Conservation (phyloP, 2,113 vertebrate genomes). For the Willisornis vidua region DNA sequence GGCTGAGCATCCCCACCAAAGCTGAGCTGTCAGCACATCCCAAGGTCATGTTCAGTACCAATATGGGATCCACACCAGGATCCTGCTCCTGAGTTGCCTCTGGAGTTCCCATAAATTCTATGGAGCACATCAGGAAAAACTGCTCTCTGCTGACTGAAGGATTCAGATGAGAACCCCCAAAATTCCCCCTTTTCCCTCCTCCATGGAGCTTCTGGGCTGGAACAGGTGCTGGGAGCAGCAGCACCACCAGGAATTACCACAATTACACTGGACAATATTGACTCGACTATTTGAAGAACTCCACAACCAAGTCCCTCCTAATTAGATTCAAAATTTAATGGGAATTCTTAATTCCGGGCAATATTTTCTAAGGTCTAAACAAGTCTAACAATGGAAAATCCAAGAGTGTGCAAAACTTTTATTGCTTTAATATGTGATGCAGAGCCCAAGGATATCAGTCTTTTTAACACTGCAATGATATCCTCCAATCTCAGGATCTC, state of each 20-base stretch:
- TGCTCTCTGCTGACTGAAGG: neutral
- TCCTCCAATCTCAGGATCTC: neutral
- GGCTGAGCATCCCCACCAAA: neutral
- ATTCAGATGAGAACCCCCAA: neutral
- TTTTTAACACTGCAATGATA: neutral
- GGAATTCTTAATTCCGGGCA: conserved; percentile 39
- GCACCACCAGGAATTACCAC: neutral
- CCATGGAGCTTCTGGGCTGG: neutral
- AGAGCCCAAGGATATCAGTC: neutral
- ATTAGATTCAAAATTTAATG: conserved; percentile 54
- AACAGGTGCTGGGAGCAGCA: neutral
- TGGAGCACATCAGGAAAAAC: rapidly evolving
- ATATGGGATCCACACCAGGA: rapidly evolving
- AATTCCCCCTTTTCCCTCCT: neutral
- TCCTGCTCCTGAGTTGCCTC: rapidly evolving
- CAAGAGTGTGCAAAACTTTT: neutral
- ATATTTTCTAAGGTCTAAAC: conserved; percentile 54
- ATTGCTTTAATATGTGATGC: neutral
- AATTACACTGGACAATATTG: conserved; percentile 35
- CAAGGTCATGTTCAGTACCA: neutral
- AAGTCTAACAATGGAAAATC: conserved; percentile 18
- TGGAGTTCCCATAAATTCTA: neutral
- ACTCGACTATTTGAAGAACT: conserved; percentile 61
- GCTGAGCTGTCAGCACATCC: neutral
- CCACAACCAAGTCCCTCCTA: conserved; percentile 41